Conservation (phyloP, 2,888 invertebrate species). For the Leistus spinibarbis region DNA sequence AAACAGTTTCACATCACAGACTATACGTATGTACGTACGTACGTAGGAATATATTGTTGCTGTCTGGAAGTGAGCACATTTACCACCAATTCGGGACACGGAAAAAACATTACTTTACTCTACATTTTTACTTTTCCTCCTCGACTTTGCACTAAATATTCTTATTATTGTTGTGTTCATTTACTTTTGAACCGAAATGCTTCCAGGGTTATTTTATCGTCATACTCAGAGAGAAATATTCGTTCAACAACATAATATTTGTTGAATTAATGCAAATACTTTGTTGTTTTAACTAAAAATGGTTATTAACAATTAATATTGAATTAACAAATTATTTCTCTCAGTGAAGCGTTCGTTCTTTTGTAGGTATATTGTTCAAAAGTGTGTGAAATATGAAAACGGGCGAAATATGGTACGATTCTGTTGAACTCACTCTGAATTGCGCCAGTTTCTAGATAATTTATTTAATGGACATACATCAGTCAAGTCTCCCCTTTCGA, state of each 20-base stretch:
- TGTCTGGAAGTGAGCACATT: neutral
- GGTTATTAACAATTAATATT: too few relatives aligned
- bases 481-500: conserved; percentile 22
- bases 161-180: neutral
- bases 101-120: neutral
- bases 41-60: neutral
- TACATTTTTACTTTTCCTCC: neutral
- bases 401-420: conserved; percentile 3
- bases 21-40: too few relatives aligned
- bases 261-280: too few relatives aligned
- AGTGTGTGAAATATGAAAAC: neutral
- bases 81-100: neutral
- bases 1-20: neutral
- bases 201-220: too few relatives aligned
- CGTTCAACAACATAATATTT: too few relatives aligned
- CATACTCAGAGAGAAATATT: too few relatives aligned
- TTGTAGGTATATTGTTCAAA: too few relatives aligned
- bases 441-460: conserved; percentile 34
- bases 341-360: too few relatives aligned
- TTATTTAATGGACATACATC: conserved; percentile 33
- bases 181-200: too few relatives aligned
- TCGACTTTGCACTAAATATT: neutral
- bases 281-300: too few relatives aligned
- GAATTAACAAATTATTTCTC: too few relatives aligned
- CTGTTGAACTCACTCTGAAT: conserved; percentile 25